A percentile compares a stretch with the other conserved stretches of the same genome.
Evolutionary conservation across 2,888 invertebrate genomes (phyloP).

Genomic region (Pomacea canaliculata): DNA sequence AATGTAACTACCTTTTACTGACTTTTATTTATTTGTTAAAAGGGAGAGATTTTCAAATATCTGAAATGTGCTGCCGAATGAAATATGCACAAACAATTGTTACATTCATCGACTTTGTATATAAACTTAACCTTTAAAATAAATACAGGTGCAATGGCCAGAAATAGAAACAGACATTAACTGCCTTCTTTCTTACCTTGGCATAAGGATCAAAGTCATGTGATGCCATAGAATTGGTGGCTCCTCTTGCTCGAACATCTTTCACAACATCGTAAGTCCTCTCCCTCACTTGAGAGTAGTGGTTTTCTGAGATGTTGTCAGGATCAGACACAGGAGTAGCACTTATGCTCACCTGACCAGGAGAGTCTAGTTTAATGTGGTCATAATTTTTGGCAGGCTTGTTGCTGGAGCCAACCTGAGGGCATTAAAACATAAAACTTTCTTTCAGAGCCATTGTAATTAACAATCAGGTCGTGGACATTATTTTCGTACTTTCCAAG

Average conservation of each 20-base stretch:
- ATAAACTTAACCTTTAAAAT: no score
- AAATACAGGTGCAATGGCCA: no score
- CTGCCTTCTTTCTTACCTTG: constrained; percentile 1
- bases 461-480: no score
- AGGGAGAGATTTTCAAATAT: background rate
- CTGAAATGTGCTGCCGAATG: background rate
- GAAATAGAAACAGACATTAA: no score
- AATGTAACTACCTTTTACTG: background rate
- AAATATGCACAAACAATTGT: background rate
- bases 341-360: background rate
- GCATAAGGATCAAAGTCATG: constrained; percentile 17
- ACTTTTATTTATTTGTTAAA: background rate
- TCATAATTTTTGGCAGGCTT: constrained; percentile 17
- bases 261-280: constrained; percentile 34
- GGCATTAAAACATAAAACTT: background rate
- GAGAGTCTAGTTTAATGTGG: constrained; percentile 22
- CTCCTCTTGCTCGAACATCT: constrained; percentile 23
- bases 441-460: no score
- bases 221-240: constrained; percentile 2
- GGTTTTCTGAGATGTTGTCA: constrained; percentile 22
- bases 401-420: background rate
- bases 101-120: no score
- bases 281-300: constrained; percentile 33
- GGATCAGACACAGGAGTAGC: constrained; percentile 26
- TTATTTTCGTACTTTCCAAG: no score